These are phyloP conservation scores for Heliconius hermathena DNA, from an alignment of 1,140 invertebrate genomes.

Conservation along the genomic window DNA sequence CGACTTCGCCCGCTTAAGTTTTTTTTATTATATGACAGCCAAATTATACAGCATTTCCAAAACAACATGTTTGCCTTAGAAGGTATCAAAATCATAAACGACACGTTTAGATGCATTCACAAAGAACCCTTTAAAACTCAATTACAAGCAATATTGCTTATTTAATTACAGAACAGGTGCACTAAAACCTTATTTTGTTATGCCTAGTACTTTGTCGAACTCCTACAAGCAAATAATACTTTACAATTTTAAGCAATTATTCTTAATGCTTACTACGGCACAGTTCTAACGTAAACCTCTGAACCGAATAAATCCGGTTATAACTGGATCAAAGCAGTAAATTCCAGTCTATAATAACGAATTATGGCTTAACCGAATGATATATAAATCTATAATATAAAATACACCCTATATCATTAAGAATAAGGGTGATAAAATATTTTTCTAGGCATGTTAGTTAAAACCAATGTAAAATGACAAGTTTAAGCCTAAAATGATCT, in stretches of 20 bases:
- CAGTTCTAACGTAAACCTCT: slow-evolving; percentile 11
- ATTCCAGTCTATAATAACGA: slow-evolving; percentile 60
- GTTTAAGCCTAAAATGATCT: slow-evolving; percentile 1
- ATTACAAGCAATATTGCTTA: neutral
- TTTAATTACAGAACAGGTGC: neutral
- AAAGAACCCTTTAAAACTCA: neutral
- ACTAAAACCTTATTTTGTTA: neutral
- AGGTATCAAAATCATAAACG: neutral
- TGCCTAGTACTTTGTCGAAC: neutral
- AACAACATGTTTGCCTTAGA: neutral
- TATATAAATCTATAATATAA: neutral
- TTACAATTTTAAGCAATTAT: neutral
- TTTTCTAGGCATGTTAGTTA: neutral
- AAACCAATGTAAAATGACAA: neutral
- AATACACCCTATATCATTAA: slow-evolving; percentile 12
- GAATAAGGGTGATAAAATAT: slow-evolving; percentile 27
- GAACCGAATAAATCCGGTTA: slow-evolving; percentile 49
- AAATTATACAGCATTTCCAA: no score
- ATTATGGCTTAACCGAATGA: slow-evolving; percentile 47
- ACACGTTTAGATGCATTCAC: neutral
- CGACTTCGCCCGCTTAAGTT: no score
- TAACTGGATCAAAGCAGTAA: slow-evolving; percentile 60
- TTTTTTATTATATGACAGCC: no score
- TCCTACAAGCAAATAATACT: neutral
- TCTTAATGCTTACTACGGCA: neutral